Conservation (phyloP, 92 coral and sea anemone species). For the Siderastrea radians region DNA sequence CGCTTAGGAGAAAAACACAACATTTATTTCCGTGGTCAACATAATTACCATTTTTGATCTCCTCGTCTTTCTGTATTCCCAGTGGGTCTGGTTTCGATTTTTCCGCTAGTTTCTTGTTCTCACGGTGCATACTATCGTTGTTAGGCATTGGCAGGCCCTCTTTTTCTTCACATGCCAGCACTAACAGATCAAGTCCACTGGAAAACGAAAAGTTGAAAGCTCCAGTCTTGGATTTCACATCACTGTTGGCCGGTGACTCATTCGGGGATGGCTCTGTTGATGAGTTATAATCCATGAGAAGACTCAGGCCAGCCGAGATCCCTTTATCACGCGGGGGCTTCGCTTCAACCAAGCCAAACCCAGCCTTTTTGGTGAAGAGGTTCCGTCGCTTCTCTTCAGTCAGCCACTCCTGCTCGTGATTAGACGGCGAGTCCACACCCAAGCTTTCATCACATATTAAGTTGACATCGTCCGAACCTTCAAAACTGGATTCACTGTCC, state of each 20-base stretch:
- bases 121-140: neutral
- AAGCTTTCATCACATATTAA: slow-evolving; percentile 58
- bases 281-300: slow-evolving; percentile 88
- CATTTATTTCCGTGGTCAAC: neutral
- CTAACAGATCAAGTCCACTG: slow-evolving; percentile 37
- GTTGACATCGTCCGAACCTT: slow-evolving; percentile 43
- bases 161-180: slow-evolving; percentile 34
- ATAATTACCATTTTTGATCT: slow-evolving; percentile 17
- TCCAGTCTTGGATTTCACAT: slow-evolving; percentile 6
- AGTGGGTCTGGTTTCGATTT: neutral
- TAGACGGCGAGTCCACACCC: slow-evolving; percentile 39
- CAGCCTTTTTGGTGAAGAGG: slow-evolving; percentile 34
- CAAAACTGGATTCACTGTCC: slow-evolving; percentile 39
- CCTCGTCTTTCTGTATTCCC: neutral
- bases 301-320: slow-evolving; percentile 78
- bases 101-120: neutral
- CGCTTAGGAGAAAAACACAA: neutral
- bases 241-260: slow-evolving; percentile 43
- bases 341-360: slow-evolving; percentile 42
- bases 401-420: slow-evolving; percentile 33
- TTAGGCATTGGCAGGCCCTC: neutral
- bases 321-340: slow-evolving; percentile 25
- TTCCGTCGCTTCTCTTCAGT: slow-evolving; percentile 51
- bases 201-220: slow-evolving; percentile 31
- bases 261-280: slow-evolving; percentile 79